Base-by-base conservation (phyloP, 2,113 vertebrate species). In the Upupa epops region DNA sequence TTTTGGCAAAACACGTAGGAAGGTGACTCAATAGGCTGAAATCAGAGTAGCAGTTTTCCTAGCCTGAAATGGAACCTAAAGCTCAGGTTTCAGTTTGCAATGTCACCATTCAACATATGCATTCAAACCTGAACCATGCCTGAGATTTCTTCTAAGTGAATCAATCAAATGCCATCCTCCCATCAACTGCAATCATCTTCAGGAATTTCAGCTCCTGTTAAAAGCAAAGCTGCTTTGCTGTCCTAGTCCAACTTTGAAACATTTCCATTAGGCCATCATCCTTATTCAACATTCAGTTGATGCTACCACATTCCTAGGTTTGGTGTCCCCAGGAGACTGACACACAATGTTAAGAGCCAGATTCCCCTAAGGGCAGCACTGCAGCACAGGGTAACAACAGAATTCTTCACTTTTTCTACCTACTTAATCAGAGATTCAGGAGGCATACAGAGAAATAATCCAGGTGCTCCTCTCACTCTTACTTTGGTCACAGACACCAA, bases 11-110 rank as follows among this genome's bases (percentile, higher is more conserved):
- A 89, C 64, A 66, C 2, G 5, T 20, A 89, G 74, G 83, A 89
- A 90, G 86, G 84, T 94, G 93, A 94, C 88, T 96, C 78, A 87
- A 73, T 22, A 37, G 8, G 5, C 59, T 87, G 86, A 90, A 95
- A 96, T 79, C 86, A 88, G 77, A 93, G 86, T 1, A 92, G 88
- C 63, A 83, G 83, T 59, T 88, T 83, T 92, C 77, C 84, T 73
- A 42, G 48, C 89, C 84, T 13, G 21, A 96, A 96, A 96, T 93
- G 90, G 95, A 94, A 93, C 26, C 51, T 76, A 45, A 48, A 95
- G 89, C 59, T 96, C 93, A 45, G 18, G 81, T 96, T 96, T 94
- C 96, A 85, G 37, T 74, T 82, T 80, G 81, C 82, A 69, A 40
- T 87, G 86, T 68, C 81, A 85, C 86, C 40, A 76, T 66, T 72